phyloP scores from a whole-genome alignment of 2,888 invertebrate species.

The Sinhomidia bicolor region DNA sequence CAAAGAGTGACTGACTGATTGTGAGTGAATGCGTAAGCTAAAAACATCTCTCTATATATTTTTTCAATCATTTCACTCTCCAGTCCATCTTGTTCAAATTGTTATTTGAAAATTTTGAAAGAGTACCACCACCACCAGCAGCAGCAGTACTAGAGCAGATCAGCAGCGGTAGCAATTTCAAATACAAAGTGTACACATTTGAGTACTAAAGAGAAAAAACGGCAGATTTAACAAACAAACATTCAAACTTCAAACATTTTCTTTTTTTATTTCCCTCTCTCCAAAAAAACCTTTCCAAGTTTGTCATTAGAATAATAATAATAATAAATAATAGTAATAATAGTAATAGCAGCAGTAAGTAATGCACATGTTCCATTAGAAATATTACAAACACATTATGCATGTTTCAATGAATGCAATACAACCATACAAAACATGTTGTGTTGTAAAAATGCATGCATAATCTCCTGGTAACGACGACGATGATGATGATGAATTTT shows the following conservation, averaged over 20 bases:
- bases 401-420: not conserved
- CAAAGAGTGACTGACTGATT: no score
- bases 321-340: no score
- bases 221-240: constrained; percentile 23
- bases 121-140: no score
- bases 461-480: no score
- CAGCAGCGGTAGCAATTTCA: not conserved
- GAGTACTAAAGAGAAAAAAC: not conserved
- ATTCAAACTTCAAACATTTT: not conserved
- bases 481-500: no score
- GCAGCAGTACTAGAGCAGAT: no score
- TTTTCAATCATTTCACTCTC: constrained; percentile 1
- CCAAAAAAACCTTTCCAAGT: not conserved
- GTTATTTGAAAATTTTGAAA: no score
- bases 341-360: no score
- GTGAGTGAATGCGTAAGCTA: not conserved
- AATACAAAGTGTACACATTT: no score
- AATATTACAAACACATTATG: constrained; percentile 51
- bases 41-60: not conserved
- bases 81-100: no score
- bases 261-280: not conserved
- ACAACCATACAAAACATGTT: no score
- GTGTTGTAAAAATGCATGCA: not conserved
- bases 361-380: constrained; percentile 73
- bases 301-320: constrained; percentile 43